Evolutionary conservation across 2,888 invertebrate genomes (phyloP), one percentile per base, ranked within the genome.

Genomic region (Limulus polyphemus): DNA sequence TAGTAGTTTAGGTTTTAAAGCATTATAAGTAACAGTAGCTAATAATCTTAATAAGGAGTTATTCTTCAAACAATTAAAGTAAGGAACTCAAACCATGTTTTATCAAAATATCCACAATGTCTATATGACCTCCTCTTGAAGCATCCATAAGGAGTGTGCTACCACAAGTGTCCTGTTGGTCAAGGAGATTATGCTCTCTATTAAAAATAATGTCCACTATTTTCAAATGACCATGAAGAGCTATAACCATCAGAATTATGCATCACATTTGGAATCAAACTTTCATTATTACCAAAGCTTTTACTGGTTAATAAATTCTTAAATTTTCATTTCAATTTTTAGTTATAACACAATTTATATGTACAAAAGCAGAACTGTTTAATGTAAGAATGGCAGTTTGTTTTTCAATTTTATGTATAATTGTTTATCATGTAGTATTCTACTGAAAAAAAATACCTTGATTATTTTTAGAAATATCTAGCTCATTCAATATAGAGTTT

Each of bases 121-220:
- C 68, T 17, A 78, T 65, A 71, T 80, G 74, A 51, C 78, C 77
- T 62, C 77, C 77, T 66, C 83, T 76, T 47, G 81, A 73, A 0
- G 83, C 81, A 73, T 84, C 84, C 76, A 83, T 82, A 14, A 84
- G 72, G 2, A 84, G 80, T 11, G 81, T 82, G 49, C 78, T 80
- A 7, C 83, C 83, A 70, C 83, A 82, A 62, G 77, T 78, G 72
- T 84, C 84, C 56, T 67, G 72, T 14, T 67, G 70, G 68, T 82
- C 77, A 1, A 78, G 65, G 12, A 56, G 49, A 63, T 71, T 72
- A 12, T 61, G 57, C 64, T 73, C 72, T 52, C 63, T 60, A 16
- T 67, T 62, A 2, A 77, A 65, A 14, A 81, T 69, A 16, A 74
- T 69, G 46, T 73, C 64, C 1, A 78, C 72, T 47, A 75, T 71